Evolutionary conservation across 2,888 invertebrate species (phyloP).

Genomic region (Isotomurus palustris): DNA sequence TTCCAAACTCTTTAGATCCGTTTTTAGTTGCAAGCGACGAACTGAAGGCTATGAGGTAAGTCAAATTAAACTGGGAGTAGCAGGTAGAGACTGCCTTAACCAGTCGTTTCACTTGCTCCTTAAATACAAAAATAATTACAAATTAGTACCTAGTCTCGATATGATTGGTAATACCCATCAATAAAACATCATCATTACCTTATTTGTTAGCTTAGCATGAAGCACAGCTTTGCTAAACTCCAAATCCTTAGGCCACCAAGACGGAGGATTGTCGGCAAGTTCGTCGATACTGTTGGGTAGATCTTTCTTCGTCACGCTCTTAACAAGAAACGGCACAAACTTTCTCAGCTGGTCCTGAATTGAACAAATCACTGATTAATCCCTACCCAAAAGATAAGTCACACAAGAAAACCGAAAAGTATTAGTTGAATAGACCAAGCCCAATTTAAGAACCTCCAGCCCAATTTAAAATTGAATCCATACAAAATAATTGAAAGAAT

Average conservation of each 20-base stretch:
- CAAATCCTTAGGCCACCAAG: constrained; percentile 16
- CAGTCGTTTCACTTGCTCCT: not conserved
- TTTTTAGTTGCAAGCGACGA: not conserved
- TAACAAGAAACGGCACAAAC: constrained; percentile 14
- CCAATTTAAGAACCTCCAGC: not conserved
- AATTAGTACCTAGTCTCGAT: no score
- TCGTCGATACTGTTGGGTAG: not conserved
- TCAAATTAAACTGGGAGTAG: not conserved
- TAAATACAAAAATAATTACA: not conserved
- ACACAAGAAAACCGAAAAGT: not conserved
- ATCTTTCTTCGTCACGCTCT: not conserved
- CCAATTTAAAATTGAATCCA: no score
- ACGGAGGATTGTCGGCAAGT: not conserved
- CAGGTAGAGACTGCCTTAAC: not conserved
- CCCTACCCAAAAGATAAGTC: no score
- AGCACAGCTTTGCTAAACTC: constrained; percentile 4
- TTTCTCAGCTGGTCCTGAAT: constrained; percentile 18
- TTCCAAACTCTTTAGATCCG: not conserved
- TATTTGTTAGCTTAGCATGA: not conserved
- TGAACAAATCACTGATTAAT: not conserved
- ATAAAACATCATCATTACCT: no score
- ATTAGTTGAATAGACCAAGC: not conserved
- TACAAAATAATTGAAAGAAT: no score
- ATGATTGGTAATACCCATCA: no score
- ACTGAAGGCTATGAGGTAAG: constrained; percentile 4